Base-by-base conservation (phyloP, 37 sponge, comb jelly and placozoan genomes). In the Corticium candelabrum region DNA sequence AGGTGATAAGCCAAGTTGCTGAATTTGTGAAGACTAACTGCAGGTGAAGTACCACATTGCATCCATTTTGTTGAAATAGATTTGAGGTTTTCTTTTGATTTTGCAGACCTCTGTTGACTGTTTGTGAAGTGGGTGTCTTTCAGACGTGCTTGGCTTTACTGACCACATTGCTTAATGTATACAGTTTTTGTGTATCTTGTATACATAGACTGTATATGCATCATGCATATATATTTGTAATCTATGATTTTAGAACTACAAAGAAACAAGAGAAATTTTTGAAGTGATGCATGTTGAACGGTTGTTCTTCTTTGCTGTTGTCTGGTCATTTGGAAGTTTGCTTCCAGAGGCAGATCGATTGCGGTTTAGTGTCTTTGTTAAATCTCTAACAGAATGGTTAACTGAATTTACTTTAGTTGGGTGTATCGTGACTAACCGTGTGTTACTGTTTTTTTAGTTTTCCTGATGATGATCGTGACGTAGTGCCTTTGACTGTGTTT, bases 251-350 rank as follows among this genome's bases (percentile, higher is more conserved):
- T 74, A 91, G 91, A 82, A 4, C 67, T 91, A 91, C 77, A 41
- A 40, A 0, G 91, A 91, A 68, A 87, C 91, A n/a, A 88, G 87
- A 11, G 91, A 91, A 68, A 82, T 79, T 40, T 91, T 91, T 74
- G 83, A 86, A 40, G 89, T 86, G 70, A 69, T 84, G 7, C 95
- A 91, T 79, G 87, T 94, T 37, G 89, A 90, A 68, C 75, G 89
- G 27, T 79, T 94, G 38, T 78, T 94, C 0, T 73, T 94, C 71
- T 94, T 94, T 73, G 40, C 82, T 41, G 37, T 94, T 39, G 84
- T 94, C 62, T 94, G 95, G 95, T 86, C 93, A 41, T 90, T 84
- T 75, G 95, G 95, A 3, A 89, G 89, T 4, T 75, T 87, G 0
- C 76, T 91, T 62, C 36, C 68, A 1, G 88, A 71, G 1, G 56